Percentiles rank a stretch among this genome's conserved stretches.
Evolutionary conservation across 2,113 vertebrate species (phyloP).

Genomic region (Ginglymostoma cirratum): DNA sequence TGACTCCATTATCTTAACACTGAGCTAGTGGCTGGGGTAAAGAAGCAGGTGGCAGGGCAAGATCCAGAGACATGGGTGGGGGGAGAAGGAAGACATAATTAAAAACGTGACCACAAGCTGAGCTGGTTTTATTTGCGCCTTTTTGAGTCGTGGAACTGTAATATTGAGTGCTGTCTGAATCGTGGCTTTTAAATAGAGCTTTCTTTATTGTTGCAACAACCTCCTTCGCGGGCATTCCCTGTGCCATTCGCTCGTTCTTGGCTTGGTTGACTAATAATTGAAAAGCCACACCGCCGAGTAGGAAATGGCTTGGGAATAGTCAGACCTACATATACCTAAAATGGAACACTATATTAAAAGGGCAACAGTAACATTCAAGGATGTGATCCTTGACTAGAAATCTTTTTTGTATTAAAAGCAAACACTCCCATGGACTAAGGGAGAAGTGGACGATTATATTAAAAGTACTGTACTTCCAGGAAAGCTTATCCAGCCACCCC

Average conservation of each 20-base stretch:
- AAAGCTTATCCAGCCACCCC: background rate
- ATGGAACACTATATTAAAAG: background rate
- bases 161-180: background rate
- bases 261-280: background rate
- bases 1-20: slow-evolving; percentile 23
- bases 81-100: too few species aligned
- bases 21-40: background rate
- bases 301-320: background rate
- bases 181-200: background rate
- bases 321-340: slow-evolving; percentile 12
- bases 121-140: background rate
- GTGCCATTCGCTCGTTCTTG: background rate
- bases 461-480: background rate
- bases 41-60: background rate
- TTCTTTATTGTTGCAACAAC: background rate
- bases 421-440: too few species aligned
- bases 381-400: background rate
- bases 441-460: background rate
- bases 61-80: background rate
- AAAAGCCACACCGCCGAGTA: background rate
- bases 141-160: background rate
- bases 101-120: too few species aligned
- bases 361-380: background rate
- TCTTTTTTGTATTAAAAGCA: background rate
- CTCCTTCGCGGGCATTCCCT: background rate